These are phyloP conservation scores for Actinia tenebrosa DNA, from an alignment of 64 coral and sea anemone genomes.

Conservation along the genomic window DNA sequence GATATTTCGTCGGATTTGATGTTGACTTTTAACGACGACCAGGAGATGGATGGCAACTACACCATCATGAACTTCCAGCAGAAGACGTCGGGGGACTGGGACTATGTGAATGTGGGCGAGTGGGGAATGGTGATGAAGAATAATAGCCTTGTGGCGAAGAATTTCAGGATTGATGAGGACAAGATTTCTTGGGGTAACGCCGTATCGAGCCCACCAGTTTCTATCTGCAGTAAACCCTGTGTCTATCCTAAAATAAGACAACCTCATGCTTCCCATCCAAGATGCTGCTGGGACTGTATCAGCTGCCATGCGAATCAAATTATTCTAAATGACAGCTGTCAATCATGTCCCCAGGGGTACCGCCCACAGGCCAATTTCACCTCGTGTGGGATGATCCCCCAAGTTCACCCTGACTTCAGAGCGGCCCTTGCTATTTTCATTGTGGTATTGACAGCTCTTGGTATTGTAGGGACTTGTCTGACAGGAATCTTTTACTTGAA, in stretches of 20 bases:
- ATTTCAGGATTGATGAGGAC: constrained; percentile 34
- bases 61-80: constrained; percentile 89
- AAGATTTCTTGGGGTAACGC: constrained; percentile 62
- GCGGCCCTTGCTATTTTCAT: constrained; percentile 28
- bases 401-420: constrained; percentile 43
- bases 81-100: constrained; percentile 31
- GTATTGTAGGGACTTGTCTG: constrained; percentile 30
- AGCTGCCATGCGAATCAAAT: constrained; percentile 38
- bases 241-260: constrained; percentile 34
- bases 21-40: constrained; percentile 78
- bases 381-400: constrained; percentile 42
- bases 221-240: constrained; percentile 66
- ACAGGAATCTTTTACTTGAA: constrained; percentile 58
- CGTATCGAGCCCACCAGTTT: constrained; percentile 26
- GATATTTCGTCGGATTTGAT: constrained; percentile 53
- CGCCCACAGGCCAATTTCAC: constrained; percentile 43
- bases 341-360: constrained; percentile 51
- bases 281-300: constrained; percentile 75
- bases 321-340: constrained; percentile 77
- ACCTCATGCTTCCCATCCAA: constrained; percentile 22
- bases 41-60: constrained; percentile 92
- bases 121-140: constrained; percentile 37
- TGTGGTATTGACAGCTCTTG: constrained; percentile 27
- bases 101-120: constrained; percentile 62
- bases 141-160: background rate